Evolutionary conservation across 2,888 invertebrate species (phyloP).

Genomic region (Anorthoa munda): DNA sequence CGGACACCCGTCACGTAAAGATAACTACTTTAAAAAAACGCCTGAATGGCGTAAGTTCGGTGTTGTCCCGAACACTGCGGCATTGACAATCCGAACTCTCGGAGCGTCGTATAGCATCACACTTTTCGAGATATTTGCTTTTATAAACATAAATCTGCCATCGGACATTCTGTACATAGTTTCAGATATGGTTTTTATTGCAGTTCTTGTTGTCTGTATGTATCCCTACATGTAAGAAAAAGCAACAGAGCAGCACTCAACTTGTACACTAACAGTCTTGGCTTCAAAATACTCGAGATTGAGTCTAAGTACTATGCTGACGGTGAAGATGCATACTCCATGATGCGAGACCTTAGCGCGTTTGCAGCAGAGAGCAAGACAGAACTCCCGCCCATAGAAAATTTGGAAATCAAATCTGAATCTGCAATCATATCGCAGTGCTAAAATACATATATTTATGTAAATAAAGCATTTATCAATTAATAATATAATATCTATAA

Average conservation of each 20-base stretch:
- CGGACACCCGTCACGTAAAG: no score
- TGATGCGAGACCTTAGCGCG: slow-evolving; percentile 97
- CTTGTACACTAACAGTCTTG: slow-evolving; percentile 97
- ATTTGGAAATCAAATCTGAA: slow-evolving; percentile 89
- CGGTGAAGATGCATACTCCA: slow-evolving; percentile 99
- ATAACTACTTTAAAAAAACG: no score
- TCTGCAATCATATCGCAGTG: slow-evolving; percentile 89
- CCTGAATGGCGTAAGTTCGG: no score
- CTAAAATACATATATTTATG: slow-evolving; percentile 73
- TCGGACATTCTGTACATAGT: neutral
- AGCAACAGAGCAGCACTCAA: slow-evolving; percentile 99
- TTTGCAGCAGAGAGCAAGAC: slow-evolving; percentile 88
- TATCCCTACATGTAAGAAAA: slow-evolving; percentile 99
- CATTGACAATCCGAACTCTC: no score
- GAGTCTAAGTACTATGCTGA: slow-evolving; percentile 99
- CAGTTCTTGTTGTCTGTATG: slow-evolving; percentile 91
- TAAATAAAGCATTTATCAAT: slow-evolving; percentile 79
- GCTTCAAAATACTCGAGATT: slow-evolving; percentile 95
- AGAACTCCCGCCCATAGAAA: slow-evolving; percentile 78
- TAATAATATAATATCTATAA: no score
- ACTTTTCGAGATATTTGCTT: no score
- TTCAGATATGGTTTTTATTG: neutral
- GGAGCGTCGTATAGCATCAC: no score
- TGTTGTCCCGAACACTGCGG: no score
- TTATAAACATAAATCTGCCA: no score